Base-by-base conservation (phyloP, 1,140 invertebrate species). In the Ceratitis capitata region DNA sequence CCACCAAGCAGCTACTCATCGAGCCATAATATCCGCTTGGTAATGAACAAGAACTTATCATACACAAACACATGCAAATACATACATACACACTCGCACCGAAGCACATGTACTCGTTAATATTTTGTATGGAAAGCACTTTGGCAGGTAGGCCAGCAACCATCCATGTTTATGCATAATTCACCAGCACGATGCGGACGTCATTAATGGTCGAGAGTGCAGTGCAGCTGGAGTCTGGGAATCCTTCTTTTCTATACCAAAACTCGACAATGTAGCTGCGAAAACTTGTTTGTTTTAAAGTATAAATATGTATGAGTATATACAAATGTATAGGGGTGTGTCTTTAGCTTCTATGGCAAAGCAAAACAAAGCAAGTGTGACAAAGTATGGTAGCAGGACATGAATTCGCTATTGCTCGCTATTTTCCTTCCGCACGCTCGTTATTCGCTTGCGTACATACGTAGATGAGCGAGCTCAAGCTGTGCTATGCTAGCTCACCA, bases 111-210 rank as follows among this genome's bases (percentile, higher is more conserved):
- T 69, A 69, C 51, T 10, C 51, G n/a, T 56, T 56, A 2, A 56
- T 56, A 56, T 56, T 56, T 56, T 69, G 64, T 69, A 14, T 69
- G 64, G 64, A 19, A 64, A 35, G 64, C 64, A 69, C 64, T 69
- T 69, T 39, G 64, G 64, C 64, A 69, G 64, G 64, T 69, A 69
- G 64, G 35, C 64, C 35, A 42, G 35, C 35, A 39, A 69, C 29
- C 64, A 69, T 29, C 64, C 29, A 39, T 69, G 64, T 69, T 69
- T 69, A 69, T 69, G 64, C 64, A 69, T 69, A 69, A 69, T 69
- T 69, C 64, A 69, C 32, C 58, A 69, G n/a, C 64, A 69, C 32
- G 35, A 29, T 69, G 64, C 35, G 64, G 64, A 69, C 64, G 39
- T 69, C 64, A 39, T 69, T 69, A 69, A 69, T 69, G 64, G 32